Evolutionary conservation across 1,140 invertebrate species (phyloP), one percentile per base, ranked within the genome.

Genomic region (Harpegnathos saltator): DNA sequence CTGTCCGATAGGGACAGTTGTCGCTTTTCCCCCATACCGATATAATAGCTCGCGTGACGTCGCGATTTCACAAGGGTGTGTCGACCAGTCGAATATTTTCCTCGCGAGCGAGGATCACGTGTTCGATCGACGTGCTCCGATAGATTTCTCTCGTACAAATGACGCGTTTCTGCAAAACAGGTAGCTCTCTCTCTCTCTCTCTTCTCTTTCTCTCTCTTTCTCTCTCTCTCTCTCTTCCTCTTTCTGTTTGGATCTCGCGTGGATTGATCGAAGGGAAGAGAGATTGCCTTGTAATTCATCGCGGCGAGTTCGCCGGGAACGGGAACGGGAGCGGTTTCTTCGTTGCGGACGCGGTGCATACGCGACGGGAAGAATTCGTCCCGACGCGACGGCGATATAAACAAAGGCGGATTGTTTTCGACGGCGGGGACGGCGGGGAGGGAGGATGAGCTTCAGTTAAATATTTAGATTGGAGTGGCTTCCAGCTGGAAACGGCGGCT

Each of bases 381-480:
- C 38, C 59, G 33, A 78, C 50, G 59, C 59, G 33, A 78, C 50
- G 59, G 44, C 73, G 73, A 74, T 88, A 74, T 88, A 85, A 88
- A 88, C 86, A 85, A 77, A 44, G 62, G 73, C 14, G 50, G 65
- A 88, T 88, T 85, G 86, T 88, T 88, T 88, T 84, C 44, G 22
- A 80, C 80, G 50, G 63, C 26, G 0, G 54, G 54, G n/a, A 19
- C 19, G n/a, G n/a, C 7, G 54, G 7, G 54, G 63, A 48, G 38
- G 38, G 38, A 5, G 38, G 61, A 61, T 33, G 77, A 50, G 65
- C 11, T 83, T 4, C 65, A 74, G 69, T 71, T 85, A 85, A 89
- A 89, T 89, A 88, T 89, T 89, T 88, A 84, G 80, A 88, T 83
- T 89, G 54, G 48, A 52, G 69, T 38, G 54, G 71, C 81, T 78